Conservation (phyloP, 2,888 invertebrate genomes). For the Tuta absoluta region DNA sequence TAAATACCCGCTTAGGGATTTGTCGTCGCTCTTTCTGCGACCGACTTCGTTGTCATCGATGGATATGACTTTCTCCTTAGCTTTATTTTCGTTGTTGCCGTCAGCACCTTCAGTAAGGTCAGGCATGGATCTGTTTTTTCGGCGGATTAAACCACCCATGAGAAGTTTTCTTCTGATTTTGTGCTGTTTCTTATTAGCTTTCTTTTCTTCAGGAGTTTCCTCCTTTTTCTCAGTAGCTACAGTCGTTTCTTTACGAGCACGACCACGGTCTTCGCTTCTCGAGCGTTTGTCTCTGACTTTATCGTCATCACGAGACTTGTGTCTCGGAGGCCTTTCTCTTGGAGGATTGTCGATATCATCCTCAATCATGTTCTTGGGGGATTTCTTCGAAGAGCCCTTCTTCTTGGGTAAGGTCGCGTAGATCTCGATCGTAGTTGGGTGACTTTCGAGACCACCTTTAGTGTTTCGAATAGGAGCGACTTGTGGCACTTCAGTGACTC, state of each 20-base stretch:
- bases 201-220: slow-evolving; percentile 84
- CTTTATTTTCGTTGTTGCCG: slow-evolving; percentile 68
- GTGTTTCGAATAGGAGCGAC: slow-evolving; percentile 87
- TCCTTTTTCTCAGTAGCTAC: slow-evolving; percentile 85
- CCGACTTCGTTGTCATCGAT: slow-evolving; percentile 90
- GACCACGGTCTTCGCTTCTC: slow-evolving; percentile 92
- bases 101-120: slow-evolving; percentile 91
- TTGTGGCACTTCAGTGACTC: slow-evolving; percentile 81
- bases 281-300: slow-evolving; percentile 89
- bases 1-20: slow-evolving; percentile 88
- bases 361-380: slow-evolving; percentile 83
- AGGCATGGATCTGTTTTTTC: slow-evolving; percentile 95
- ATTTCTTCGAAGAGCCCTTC: slow-evolving; percentile 85
- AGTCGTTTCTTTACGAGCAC: slow-evolving; percentile 86
- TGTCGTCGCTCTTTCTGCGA: slow-evolving; percentile 81
- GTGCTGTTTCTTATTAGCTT: slow-evolving; percentile 92
- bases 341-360: slow-evolving; percentile 88
- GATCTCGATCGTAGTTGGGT: slow-evolving; percentile 91
- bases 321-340: slow-evolving; percentile 86
- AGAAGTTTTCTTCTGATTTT: slow-evolving; percentile 92
- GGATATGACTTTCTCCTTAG: slow-evolving; percentile 71
- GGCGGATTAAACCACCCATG: slow-evolving; percentile 93
- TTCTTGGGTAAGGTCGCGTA: slow-evolving; percentile 95
- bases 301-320: slow-evolving; percentile 86
- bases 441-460: slow-evolving; percentile 87